Conservation (phyloP, 2,113 vertebrate species). For the Leiothrix lutea region DNA sequence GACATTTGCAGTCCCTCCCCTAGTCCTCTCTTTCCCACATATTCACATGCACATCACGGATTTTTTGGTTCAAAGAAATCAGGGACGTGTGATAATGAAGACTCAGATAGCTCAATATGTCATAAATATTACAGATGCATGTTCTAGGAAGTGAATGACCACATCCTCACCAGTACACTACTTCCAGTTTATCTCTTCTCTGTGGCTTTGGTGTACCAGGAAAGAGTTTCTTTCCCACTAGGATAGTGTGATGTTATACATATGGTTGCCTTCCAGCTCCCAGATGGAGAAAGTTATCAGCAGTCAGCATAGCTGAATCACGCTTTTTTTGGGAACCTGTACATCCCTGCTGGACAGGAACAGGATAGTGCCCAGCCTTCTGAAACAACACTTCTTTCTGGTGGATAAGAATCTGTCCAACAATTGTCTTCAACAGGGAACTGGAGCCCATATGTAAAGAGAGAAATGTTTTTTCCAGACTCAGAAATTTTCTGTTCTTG, state of each 20-base stretch:
- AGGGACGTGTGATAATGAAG: neutral
- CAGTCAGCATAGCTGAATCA: neutral
- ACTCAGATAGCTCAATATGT: neutral
- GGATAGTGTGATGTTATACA: neutral
- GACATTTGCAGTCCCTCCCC: neutral
- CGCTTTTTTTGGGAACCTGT: neutral
- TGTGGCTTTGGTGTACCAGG: neutral
- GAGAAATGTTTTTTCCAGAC: neutral
- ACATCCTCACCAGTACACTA: fast-evolving
- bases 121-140: neutral
- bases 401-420: neutral
- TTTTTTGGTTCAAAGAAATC: neutral
- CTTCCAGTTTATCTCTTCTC: neutral
- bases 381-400: neutral
- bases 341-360: neutral
- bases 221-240: neutral
- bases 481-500: neutral
- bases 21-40: neutral
- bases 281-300: neutral
- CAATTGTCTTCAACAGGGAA: neutral
- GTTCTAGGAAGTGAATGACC: neutral
- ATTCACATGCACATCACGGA: neutral
- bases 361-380: neutral
- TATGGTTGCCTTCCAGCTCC: neutral
- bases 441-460: neutral